Conservation (phyloP, 2,797 vertebrate genomes). For the Crotalus adamanteus region DNA sequence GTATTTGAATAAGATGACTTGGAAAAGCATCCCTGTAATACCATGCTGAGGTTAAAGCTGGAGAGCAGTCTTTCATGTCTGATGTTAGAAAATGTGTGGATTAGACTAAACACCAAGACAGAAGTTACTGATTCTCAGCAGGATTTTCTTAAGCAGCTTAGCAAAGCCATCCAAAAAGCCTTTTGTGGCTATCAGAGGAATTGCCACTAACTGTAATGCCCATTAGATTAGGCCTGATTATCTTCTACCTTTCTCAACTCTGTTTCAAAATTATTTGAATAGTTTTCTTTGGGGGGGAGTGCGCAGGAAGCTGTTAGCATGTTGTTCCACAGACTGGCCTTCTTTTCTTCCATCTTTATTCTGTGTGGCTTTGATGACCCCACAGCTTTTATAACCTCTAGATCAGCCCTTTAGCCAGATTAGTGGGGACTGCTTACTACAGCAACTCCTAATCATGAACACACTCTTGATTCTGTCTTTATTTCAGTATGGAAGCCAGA, state of each 20-base stretch:
- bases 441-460: background rate
- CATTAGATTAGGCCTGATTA: background rate
- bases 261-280: background rate
- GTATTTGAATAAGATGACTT: conserved; percentile 4
- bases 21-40: background rate
- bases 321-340: background rate
- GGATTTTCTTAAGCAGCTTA: background rate
- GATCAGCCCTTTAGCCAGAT: background rate
- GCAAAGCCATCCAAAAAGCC: background rate
- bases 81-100: conserved; percentile 5
- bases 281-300: background rate
- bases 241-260: background rate
- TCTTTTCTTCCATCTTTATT: background rate
- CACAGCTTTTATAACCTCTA: background rate
- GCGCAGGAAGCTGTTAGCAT: background rate
- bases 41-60: background rate
- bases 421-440: background rate
- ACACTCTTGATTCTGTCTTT: background rate
- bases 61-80: conserved; percentile 17
- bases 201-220: background rate
- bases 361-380: background rate
- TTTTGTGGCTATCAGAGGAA: conserved; percentile 5
- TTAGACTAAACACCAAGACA: conserved; percentile 16
- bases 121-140: background rate
- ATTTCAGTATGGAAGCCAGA: background rate